Base-by-base conservation (phyloP, 2,888 invertebrate species). In the Scrobipalpa atriplicella region DNA sequence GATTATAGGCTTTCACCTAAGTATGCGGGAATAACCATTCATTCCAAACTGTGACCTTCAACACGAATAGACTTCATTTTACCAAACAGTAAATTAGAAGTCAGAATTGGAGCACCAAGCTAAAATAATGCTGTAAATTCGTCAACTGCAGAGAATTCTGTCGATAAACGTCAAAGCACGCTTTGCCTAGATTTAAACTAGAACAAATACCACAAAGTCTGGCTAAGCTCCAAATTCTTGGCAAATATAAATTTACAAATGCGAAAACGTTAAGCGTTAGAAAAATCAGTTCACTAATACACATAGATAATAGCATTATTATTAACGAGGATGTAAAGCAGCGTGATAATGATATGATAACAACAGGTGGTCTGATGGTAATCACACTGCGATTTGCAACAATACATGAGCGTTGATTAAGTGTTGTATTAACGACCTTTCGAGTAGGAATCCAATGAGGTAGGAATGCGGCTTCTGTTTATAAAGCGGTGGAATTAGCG, bases 201-300 rank as follows among this genome's bases (percentile, higher is more conserved):
- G 77, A 74, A 70, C 73, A 69, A 74, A 79, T 78, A 72, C 75
- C 73, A 68, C 72, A 73, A 70, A 75, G 79, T 82, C 63, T 84
- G 84, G 84, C 83, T 78, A 67, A 62, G 60, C 67, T 78, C 81
- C 84, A 77, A 80, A 78, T 72, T 79, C 73, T 68, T 69, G 64
- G 68, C 71, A 73, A 75, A 79, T 75, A 71, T 71, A 71, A 71
- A 69, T 68, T 64, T 43, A 11, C 54, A 62, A 39, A 41, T 43
- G 58, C 29, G 5, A n/a, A 63, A 18, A 51, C 29, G 8, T 18
- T 52, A 18, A 7, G 1, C 29, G 18, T 3, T 36, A 52, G 38
- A 51, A 52, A 52, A 58, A 58, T 36, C 29, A 2, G 6, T 3
- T 9, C 21, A n/a, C 8, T n/a, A 56, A 56, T 65, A 71, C 66